These are phyloP conservation scores for Thelaira solivaga DNA, from an alignment of 2,888 invertebrate species.

Conservation along the genomic window DNA sequence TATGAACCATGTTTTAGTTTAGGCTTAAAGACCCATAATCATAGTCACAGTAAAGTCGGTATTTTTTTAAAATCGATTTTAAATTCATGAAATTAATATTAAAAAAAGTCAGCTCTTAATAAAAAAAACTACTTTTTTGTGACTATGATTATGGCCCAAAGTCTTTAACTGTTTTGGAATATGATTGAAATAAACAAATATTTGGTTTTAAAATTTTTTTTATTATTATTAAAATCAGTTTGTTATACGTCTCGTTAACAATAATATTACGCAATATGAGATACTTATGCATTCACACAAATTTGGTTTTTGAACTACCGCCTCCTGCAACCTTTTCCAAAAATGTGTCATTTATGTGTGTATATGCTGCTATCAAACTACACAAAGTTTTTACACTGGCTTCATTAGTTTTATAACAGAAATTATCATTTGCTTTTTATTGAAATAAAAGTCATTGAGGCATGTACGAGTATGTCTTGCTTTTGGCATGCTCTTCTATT, in stretches of 20 bases:
- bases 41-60: too few species aligned
- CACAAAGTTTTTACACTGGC: background rate
- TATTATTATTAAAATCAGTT: constrained; percentile 7
- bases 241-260: constrained; percentile 26
- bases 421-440: constrained; percentile 38
- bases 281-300: background rate
- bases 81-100: too few species aligned
- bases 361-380: too few species aligned
- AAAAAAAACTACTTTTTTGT: too few species aligned
- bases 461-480: background rate
- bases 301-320: background rate
- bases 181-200: too few species aligned
- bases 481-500: too few species aligned
- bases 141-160: too few species aligned
- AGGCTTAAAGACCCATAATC: too few species aligned
- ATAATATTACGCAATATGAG: constrained; percentile 5
- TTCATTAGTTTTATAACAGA: constrained; percentile 18
- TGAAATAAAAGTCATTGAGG: constrained; percentile 15
- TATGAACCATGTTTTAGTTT: too few species aligned
- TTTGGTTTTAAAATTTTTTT: constrained; percentile 43
- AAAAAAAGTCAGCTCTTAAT: too few species aligned
- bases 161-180: too few species aligned
- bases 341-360: background rate
- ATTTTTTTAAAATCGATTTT: too few species aligned
- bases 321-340: background rate